Conservation (phyloP, 2,888 invertebrate species). For the Nomada ferruginata region DNA sequence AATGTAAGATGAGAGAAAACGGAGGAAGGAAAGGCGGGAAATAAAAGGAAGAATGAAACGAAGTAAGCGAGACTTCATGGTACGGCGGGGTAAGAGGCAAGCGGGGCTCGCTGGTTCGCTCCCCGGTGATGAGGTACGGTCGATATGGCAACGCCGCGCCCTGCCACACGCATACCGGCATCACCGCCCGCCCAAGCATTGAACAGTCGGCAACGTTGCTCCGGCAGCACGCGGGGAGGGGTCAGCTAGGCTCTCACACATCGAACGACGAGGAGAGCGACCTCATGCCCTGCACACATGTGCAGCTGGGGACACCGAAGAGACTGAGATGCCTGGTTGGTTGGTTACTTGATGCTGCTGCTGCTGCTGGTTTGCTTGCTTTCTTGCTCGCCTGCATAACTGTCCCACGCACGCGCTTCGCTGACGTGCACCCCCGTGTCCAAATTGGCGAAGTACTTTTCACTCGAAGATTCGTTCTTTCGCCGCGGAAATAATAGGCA, state of each 20-base stretch:
- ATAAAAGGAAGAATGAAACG: slow-evolving; percentile 43
- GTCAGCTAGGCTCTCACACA: slow-evolving; percentile 64
- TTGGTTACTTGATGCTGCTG: slow-evolving; percentile 10
- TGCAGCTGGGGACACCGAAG: slow-evolving; percentile 69
- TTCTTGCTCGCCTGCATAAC: slow-evolving; percentile 22
- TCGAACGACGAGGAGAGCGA: slow-evolving; percentile 73
- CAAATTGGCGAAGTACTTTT: slow-evolving; percentile 68
- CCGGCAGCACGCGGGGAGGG: slow-evolving; percentile 58
- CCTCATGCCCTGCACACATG: slow-evolving; percentile 75
- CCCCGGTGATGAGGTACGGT: slow-evolving; percentile 77
- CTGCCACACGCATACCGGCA: slow-evolving; percentile 76
- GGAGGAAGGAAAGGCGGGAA: slow-evolving; percentile 16
- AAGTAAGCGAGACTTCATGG: slow-evolving; percentile 18
- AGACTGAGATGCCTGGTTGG: slow-evolving; percentile 62
- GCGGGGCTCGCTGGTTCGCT: slow-evolving; percentile 44
- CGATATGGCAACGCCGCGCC: slow-evolving; percentile 84
- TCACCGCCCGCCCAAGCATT: slow-evolving; percentile 58
- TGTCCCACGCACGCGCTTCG: slow-evolving; percentile 65
- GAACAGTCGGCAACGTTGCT: slow-evolving; percentile 68
- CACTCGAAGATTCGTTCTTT: slow-evolving; percentile 54
- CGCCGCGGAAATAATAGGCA: slow-evolving; percentile 41
- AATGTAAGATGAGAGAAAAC: background rate
- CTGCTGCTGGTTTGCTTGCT: slow-evolving; percentile 32
- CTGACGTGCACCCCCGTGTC: slow-evolving; percentile 46
- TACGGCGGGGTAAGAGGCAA: slow-evolving; percentile 4